Evolutionary conservation across 2,797 vertebrate species (phyloP), one percentile per base, ranked within the genome.

Genomic region (Clarias platycephalus): DNA sequence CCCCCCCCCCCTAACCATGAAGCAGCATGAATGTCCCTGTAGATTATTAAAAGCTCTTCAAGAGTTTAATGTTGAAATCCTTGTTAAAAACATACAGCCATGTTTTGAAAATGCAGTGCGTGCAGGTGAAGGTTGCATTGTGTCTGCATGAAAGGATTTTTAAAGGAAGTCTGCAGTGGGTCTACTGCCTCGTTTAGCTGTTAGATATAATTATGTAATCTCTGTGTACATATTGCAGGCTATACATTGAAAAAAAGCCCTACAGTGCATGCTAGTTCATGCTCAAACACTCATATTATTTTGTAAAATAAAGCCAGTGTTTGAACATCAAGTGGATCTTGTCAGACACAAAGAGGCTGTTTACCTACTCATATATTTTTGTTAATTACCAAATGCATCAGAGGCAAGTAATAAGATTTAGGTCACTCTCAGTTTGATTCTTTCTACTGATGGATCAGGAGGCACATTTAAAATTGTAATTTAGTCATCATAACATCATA

Each of bases 161-260:
- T 71, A 55, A 72, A 55, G 26, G 26, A 80, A 64, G 64, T 79
- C 40, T 62, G 64, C 64, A 70, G 64, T 44, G 83, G 1, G 20
- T 57, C 64, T 22, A 80, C 49, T 28, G 31, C 53, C 16, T 68
- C 60, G 37, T 28, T 76, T 53, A 60, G 74, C 16, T 63, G 18
- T 22, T 34, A 22, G n/a, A 6, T 57, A 3, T 75, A 20, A 20
- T 76, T 60, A 28, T 60, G 20, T 24, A 37, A 37, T 60, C 13
- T 31, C 10, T 37, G 20, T 34, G 28, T 24, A 22, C 9, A 3
- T 24, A 24, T 55, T 74, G n/a, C 44, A 18, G 15, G 2, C n/a
- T 26, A 28, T 76, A 57, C 53, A 76, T 1, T 57, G 72, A 20
- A 15, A 22, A 7, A 15, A 22, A 7, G 3, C 3, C 40, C 24